Base-by-base conservation (phyloP, 2,888 invertebrate genomes). In the Ischnura elegans region DNA sequence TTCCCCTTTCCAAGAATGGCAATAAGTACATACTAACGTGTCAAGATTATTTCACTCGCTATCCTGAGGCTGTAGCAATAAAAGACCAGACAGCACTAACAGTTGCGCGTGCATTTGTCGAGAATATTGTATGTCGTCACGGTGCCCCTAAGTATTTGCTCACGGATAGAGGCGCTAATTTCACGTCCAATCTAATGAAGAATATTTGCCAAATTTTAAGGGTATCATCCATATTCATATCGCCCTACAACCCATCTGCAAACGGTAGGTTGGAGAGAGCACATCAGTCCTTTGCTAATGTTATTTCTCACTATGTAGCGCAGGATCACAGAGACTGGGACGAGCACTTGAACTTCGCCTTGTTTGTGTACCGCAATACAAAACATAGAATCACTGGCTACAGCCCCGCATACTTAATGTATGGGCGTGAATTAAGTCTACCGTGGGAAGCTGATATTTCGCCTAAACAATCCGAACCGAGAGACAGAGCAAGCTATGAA, bases 21-120 rank as follows among this genome's bases (percentile, higher is more conserved):
- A 55, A 94, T 55, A 94, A 66, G 47, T 93, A 93, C 84, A 85
- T 94, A 43, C 45, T 94, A 6, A 93, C 93, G 25, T 87, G 86
- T n/a, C 84, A 46, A 46, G 86, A 66, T 86, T 43, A 84, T 29
- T 93, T 94, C 43, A 93, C 87, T 13, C 93, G 66, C 45, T 87
- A 93, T 29, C 46, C 43, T 13, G n/a, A 87, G 16, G 87, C n/a
- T n/a, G n/a, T n/a, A n/a, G n/a, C n/a, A n/a, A n/a, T n/a, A n/a
- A n/a, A n/a, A n/a, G n/a, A n/a, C n/a, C n/a, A n/a, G n/a, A n/a
- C n/a, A n/a, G n/a, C n/a, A n/a, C n/a, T n/a, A n/a, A n/a, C n/a
- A n/a, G n/a, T n/a, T n/a, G n/a, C n/a, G n/a, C n/a, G n/a, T n/a
- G n/a, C n/a, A n/a, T n/a, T n/a, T n/a, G n/a, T n/a, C n/a, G n/a